Evolutionary conservation across 1,140 invertebrate genomes (phyloP).

Genomic region (Drosophila burlai): DNA sequence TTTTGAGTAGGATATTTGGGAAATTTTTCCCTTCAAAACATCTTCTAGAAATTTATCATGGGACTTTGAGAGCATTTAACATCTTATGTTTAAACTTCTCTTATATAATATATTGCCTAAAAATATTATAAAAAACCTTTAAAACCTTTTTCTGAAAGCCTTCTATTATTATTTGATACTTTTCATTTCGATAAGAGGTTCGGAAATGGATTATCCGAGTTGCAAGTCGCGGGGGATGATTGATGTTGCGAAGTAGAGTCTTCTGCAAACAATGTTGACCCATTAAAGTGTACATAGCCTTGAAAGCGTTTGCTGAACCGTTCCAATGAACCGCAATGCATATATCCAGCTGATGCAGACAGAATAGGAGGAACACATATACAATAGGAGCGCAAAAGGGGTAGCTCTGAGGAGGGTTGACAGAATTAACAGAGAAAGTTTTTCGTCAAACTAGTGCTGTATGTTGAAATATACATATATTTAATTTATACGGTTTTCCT

Average conservation of each 20-base stretch:
- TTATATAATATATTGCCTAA: not conserved
- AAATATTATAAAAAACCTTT: not conserved
- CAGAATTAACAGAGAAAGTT: constrained; percentile 33
- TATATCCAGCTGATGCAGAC: constrained; percentile 39
- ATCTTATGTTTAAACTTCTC: not conserved
- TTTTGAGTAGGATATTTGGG: not conserved
- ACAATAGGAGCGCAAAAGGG: constrained; percentile 3
- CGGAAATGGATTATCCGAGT: constrained; percentile 7
- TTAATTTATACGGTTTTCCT: constrained; percentile 6
- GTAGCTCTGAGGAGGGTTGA: constrained; percentile 9
- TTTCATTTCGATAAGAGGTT: not conserved
- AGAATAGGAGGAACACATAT: not conserved
- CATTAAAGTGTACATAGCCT: constrained; percentile 54
- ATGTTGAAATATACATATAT: not conserved
- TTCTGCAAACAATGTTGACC: constrained; percentile 45
- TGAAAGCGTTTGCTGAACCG: constrained; percentile 70
- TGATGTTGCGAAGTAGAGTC: not conserved
- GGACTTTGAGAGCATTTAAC: too few species aligned
- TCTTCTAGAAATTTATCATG: too few species aligned
- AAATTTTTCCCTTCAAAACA: too few species aligned
- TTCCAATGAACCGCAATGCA: constrained; percentile 41
- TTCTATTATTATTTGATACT: not conserved
- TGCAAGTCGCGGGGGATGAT: constrained; percentile 12
- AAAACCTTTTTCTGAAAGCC: not conserved
- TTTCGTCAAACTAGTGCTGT: constrained; percentile 10